phyloP scores from a whole-genome alignment of 2,113 vertebrate species.

The Scomber japonicus region DNA sequence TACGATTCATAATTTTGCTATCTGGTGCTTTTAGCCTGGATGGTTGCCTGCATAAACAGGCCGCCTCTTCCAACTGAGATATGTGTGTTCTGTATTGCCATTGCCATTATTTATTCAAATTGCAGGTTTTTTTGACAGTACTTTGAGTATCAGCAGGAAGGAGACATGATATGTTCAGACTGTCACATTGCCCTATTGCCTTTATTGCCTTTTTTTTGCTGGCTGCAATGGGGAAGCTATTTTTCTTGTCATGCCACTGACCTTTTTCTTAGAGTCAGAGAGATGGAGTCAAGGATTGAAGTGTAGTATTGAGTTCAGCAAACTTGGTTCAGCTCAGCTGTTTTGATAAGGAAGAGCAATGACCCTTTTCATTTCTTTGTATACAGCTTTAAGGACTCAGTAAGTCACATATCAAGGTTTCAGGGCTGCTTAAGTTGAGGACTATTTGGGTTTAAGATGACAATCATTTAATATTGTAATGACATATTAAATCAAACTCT shows the following conservation, averaged over 20 bases:
- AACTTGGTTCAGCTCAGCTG: neutral
- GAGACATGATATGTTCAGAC: slow-evolving; percentile 27
- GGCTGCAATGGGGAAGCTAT: neutral
- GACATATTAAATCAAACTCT: slow-evolving; percentile 28
- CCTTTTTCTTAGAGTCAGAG: neutral
- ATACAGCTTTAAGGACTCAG: slow-evolving; percentile 3
- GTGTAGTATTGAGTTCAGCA: slow-evolving; percentile 7
- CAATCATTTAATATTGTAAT: slow-evolving; percentile 7
- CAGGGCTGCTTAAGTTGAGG: slow-evolving; percentile 8
- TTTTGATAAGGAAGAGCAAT: slow-evolving; percentile 12
- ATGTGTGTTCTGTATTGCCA: slow-evolving; percentile 35
- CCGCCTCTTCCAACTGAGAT: slow-evolving; percentile 40
- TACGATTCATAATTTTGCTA: slow-evolving; percentile 74
- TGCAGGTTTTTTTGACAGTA: slow-evolving; percentile 1
- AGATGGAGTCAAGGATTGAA: slow-evolving; percentile 11
- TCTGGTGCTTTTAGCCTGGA: slow-evolving; percentile 70
- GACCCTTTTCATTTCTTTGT: slow-evolving; percentile 16
- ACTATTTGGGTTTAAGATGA: slow-evolving; percentile 31
- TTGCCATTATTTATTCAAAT: slow-evolving; percentile 57
- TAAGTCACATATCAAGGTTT: slow-evolving; percentile 36
- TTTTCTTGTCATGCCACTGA: neutral
- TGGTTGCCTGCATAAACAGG: slow-evolving; percentile 60
- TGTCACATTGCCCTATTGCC: slow-evolving; percentile 1
- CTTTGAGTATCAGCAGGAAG: slow-evolving; percentile 18
- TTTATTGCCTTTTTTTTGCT: slow-evolving; percentile 8